Conservation (phyloP, 2,888 invertebrate species). For the Trichogramma dendrolimi region DNA sequence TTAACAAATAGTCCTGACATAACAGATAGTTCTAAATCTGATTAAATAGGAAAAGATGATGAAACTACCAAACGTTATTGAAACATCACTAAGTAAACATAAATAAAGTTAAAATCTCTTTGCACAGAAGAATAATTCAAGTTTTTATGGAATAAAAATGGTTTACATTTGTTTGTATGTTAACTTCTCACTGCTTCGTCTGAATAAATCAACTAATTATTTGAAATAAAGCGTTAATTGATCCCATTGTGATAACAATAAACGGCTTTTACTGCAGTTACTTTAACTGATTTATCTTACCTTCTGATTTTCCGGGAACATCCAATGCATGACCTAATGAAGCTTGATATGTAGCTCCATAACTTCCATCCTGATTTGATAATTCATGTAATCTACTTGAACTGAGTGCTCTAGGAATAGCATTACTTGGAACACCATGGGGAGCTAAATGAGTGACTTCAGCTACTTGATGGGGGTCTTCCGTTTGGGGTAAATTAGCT, state of each 20-base stretch:
- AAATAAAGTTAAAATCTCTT: no score
- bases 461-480: conserved; percentile 71
- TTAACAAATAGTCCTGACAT: fast-evolving
- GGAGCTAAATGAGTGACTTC: conserved; percentile 86
- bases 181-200: no score
- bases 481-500: conserved; percentile 66
- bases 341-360: conserved; percentile 73
- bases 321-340: conserved; percentile 62
- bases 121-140: no score
- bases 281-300: conserved; percentile 30
- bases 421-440: conserved; percentile 92
- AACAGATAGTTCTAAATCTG: no score
- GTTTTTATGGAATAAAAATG: no score
- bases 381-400: conserved; percentile 77
- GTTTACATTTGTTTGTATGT: no score
- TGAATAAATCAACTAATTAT: no score
- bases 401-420: conserved; percentile 79
- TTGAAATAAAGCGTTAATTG: not conserved
- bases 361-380: conserved; percentile 64
- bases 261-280: not conserved
- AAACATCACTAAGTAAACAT: no score
- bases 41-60: no score
- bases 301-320: conserved; percentile 58
- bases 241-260: conserved; percentile 5
- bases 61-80: no score